Evolutionary conservation across 2,113 vertebrate genomes (phyloP).

Genomic region (Caracal caracal): DNA sequence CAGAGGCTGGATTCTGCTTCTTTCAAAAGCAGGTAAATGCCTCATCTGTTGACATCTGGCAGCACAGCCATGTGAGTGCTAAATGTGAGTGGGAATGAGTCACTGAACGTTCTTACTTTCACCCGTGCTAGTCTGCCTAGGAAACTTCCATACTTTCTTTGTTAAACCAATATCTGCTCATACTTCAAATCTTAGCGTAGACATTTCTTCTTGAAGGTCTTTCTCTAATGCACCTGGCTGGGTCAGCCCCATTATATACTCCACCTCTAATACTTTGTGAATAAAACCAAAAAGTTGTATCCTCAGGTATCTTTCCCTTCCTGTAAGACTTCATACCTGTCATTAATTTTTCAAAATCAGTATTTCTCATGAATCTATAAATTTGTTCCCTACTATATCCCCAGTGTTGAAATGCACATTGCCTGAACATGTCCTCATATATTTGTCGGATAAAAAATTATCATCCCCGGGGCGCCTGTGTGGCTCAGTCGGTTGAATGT

Average conservation of each 20-base stretch:
- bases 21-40: neutral
- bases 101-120: neutral
- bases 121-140: neutral
- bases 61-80: rapidly evolving
- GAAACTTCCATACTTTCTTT: neutral
- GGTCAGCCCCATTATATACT: neutral
- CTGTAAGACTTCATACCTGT: neutral
- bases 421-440: neutral
- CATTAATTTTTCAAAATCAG: neutral
- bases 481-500: no score
- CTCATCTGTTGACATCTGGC: neutral
- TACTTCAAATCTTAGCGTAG: neutral
- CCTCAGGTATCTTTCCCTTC: neutral
- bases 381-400: neutral
- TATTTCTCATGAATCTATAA: slow-evolving; percentile 22
- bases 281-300: neutral
- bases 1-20: neutral
- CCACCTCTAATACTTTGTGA: neutral
- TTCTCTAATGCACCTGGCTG: neutral
- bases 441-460: neutral
- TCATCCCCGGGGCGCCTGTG: neutral
- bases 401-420: neutral
- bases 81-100: neutral
- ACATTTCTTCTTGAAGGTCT: neutral
- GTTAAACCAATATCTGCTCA: neutral